phyloP scores from a whole-genome alignment of 2,113 vertebrate species.

The Cinclus cinclus region DNA sequence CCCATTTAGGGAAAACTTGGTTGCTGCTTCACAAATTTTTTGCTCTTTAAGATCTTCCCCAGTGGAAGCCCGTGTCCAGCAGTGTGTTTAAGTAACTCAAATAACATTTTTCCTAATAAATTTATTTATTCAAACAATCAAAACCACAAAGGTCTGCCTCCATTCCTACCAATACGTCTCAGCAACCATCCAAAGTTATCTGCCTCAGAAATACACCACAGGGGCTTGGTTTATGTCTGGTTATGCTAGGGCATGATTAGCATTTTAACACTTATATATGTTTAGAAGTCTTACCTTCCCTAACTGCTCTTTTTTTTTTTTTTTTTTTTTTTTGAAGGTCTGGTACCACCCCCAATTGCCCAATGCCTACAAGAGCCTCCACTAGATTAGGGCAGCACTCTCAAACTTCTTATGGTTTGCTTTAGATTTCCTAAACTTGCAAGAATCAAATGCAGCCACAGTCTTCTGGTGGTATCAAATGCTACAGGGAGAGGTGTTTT shows the following conservation, averaged over 20 bases:
- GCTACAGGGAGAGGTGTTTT: not conserved
- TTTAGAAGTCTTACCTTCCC: not conserved
- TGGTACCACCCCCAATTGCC: not conserved
- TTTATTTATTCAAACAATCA: not conserved
- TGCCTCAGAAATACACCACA: not conserved
- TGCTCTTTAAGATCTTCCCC: slow-evolving; percentile 15
- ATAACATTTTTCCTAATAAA: not conserved
- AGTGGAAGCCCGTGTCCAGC: not conserved
- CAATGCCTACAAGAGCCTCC: not conserved
- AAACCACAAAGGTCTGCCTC: not conserved
- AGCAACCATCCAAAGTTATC: not conserved
- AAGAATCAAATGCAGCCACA: not conserved
- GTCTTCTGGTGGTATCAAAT: not conserved
- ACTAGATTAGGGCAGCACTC: not conserved
- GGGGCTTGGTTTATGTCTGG: not conserved
- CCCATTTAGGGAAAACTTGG: not conserved
- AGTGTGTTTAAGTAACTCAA: not conserved
- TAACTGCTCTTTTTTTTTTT: not conserved
- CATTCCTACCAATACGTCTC: not conserved
- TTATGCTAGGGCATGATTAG: not conserved
- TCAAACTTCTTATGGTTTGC: not conserved
- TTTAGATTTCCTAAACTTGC: not conserved
- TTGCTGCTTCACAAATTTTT: not conserved
- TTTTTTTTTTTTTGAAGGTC: not conserved
- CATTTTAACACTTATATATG: not conserved